phyloP scores from a whole-genome alignment of 2,797 vertebrate genomes.

The Cichlasoma orientale region DNA sequence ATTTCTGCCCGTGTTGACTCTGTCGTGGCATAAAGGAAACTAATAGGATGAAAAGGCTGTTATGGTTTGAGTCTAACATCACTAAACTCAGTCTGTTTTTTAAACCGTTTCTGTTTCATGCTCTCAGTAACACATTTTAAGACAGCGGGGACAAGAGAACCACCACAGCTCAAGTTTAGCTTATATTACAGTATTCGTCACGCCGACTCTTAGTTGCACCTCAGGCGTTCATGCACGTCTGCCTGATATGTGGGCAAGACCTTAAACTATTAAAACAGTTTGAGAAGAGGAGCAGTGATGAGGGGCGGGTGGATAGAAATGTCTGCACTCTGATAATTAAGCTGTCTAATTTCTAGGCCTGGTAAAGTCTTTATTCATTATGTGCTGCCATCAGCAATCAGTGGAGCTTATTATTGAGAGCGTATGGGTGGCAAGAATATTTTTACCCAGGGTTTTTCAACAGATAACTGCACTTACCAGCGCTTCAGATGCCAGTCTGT shows the following conservation, averaged over 20 bases:
- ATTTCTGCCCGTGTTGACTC: slow-evolving; percentile 17
- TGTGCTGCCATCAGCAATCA: slow-evolving; percentile 68
- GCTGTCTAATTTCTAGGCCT: slow-evolving; percentile 64
- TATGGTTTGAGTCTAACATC: slow-evolving; percentile 3
- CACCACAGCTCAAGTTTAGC: slow-evolving; percentile 9
- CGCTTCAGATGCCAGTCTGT: slow-evolving; percentile 6
- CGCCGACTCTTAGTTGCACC: slow-evolving; percentile 19
- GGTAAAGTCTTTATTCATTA: slow-evolving; percentile 74
- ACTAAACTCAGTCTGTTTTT: not conserved
- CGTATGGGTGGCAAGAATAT: slow-evolving; percentile 51
- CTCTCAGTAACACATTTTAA: not conserved
- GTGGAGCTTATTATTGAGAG: slow-evolving; percentile 62
- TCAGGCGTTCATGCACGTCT: slow-evolving; percentile 20
- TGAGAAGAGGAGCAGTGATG: slow-evolving; percentile 36
- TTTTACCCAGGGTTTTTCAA: slow-evolving; percentile 41
- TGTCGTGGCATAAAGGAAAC: slow-evolving; percentile 5
- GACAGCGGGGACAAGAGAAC: slow-evolving; percentile 6
- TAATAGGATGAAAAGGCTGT: not conserved
- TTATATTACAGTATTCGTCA: slow-evolving; percentile 32
- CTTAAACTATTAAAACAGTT: slow-evolving; percentile 56
- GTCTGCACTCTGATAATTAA: slow-evolving; percentile 64
- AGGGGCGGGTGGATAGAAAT: slow-evolving; percentile 43
- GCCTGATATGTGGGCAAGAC: slow-evolving; percentile 48
- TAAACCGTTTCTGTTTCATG: not conserved
- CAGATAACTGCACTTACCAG: slow-evolving; percentile 25